Conservation (phyloP, 2,888 invertebrate genomes). For the Folsomia candida region DNA sequence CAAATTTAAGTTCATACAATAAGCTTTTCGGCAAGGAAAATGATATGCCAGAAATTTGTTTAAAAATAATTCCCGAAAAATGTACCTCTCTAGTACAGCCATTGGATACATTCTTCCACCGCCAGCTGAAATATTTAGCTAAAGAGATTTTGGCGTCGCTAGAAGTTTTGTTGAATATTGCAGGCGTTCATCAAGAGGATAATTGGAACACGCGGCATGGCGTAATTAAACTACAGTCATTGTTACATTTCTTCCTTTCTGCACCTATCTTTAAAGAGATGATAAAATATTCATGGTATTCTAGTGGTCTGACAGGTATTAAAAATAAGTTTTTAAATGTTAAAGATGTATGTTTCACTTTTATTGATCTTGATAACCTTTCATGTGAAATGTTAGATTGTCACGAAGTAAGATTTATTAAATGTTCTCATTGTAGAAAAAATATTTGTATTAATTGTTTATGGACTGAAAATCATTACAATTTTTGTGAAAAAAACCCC, state of each 20-base stretch:
- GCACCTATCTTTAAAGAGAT: not conserved
- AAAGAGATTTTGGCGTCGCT: not conserved
- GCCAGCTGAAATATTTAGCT: not conserved
- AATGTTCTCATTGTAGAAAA: not conserved
- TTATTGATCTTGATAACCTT: not conserved
- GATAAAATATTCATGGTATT: slow-evolving; percentile 4
- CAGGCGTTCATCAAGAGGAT: not conserved
- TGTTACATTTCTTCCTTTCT: not conserved
- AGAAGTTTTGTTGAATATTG: not conserved
- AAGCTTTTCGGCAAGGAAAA: not conserved
- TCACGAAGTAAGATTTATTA: not conserved
- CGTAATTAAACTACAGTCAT: not conserved
- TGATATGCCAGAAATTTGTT: not conserved
- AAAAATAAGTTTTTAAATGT: not conserved
- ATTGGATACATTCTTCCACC: not conserved
- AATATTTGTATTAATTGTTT: not conserved
- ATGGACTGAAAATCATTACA: not conserved
- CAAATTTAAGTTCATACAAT: not conserved
- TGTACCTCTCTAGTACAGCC: not conserved
- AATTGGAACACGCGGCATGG: not conserved
- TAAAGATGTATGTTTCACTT: not conserved
- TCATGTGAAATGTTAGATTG: not conserved
- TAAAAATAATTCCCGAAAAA: slow-evolving; percentile 1
- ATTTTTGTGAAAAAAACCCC: not conserved
- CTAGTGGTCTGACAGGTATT: not conserved